Evolutionary conservation across 2,113 vertebrate species (phyloP), one percentile per base, ranked within the genome.

Genomic region (Tetrax tetrax): DNA sequence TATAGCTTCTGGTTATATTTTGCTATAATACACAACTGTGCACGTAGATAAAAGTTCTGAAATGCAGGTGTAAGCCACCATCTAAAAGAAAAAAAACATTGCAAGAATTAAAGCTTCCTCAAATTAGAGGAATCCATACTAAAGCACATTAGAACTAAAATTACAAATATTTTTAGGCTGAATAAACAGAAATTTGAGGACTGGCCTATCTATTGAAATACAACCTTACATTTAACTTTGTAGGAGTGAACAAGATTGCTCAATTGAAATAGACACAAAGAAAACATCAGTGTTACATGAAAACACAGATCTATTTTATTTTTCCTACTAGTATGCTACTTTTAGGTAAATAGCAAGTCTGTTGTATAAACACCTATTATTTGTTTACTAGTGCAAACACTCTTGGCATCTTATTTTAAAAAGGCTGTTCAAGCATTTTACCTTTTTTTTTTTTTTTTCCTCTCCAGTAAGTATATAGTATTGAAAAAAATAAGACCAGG

Each of bases 321-420:
- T 83, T 48, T 6, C n/a, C 81, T 37, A 45, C 47, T 28, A 71
- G 27, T 38, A 57, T 63, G 63, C 64, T 95, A 91, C 75, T 94
- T 94, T 43, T 79, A 83, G 53, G 78, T 83, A 95, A 96, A 82
- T 76, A 93, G 45, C 66, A 87, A 56, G 47, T 48, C 61, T 72
- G 38, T 86, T 95, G 56, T 85, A 51, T 76, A 94, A 96, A 94
- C 63, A 89, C 10, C 63, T 92, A 63, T 77, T 93, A 88, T 91
- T 82, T 95, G 77, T 79, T 90, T 89, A 65, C 68, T 72, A 87
- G 9, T 75, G 80, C 82, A 95, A 96, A 87, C 35, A 59, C 28
- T 48, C 65, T 16, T 47, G 50, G 64, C 41, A 50, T 90, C 92
- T 92, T 28, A 56, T 81, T 87, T 47, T 16, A 33, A 77, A 72